Evolutionary conservation across 2,888 invertebrate species (phyloP).

Genomic region (Ectemnius cavifrons): DNA sequence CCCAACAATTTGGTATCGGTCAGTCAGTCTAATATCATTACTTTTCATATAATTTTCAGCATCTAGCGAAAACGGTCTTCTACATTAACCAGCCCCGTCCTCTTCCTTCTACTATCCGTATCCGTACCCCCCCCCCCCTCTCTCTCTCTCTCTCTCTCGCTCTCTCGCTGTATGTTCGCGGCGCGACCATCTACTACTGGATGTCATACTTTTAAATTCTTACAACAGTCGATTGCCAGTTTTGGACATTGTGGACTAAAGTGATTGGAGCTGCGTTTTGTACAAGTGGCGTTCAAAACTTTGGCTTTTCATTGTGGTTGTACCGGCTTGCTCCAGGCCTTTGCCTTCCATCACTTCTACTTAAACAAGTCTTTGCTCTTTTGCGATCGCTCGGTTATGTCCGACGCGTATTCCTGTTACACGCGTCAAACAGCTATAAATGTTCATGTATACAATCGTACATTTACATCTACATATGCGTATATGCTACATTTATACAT

Average conservation of each 20-base stretch:
- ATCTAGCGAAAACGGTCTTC: background rate
- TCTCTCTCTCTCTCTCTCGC: too few species aligned
- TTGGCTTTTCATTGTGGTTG: constrained; percentile 70
- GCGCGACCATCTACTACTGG: too few species aligned
- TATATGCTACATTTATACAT: constrained; percentile 1
- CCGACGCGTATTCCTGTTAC: constrained; percentile 32
- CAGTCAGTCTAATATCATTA: constrained; percentile 27
- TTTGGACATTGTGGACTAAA: constrained; percentile 61
- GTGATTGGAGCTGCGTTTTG: constrained; percentile 77
- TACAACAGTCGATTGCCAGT: constrained; percentile 70
- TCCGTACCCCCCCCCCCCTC: too few species aligned
- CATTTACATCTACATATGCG: background rate
- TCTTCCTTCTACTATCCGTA: too few species aligned
- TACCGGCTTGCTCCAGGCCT: constrained; percentile 77
- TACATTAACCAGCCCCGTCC: background rate
- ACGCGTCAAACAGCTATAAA: constrained; percentile 15
- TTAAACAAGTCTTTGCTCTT: constrained; percentile 22
- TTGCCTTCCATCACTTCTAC: constrained; percentile 55
- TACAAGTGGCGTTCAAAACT: constrained; percentile 54
- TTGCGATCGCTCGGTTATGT: constrained; percentile 23
- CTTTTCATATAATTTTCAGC: background rate
- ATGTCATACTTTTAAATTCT: too few species aligned
- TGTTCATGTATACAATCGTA: constrained; percentile 11
- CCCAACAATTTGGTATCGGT: constrained; percentile 44
- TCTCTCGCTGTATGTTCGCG: too few species aligned